Evolutionary conservation across 2,797 vertebrate genomes (phyloP).

Genomic region (Anabas testudineus): DNA sequence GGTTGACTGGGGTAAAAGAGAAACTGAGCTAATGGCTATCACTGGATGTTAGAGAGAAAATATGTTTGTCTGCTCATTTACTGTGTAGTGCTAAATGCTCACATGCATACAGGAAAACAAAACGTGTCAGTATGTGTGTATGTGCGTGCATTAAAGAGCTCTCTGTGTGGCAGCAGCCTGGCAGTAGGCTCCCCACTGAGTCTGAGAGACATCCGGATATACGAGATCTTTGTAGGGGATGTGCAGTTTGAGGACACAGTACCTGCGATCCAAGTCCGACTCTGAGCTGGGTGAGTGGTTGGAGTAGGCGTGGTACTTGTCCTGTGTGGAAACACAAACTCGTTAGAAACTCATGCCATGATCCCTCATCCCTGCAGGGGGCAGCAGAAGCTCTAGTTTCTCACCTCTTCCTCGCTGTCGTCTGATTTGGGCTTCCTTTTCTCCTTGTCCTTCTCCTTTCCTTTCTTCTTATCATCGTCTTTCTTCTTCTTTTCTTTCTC

Average conservation of each 20-base stretch:
- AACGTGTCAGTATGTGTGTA: background rate
- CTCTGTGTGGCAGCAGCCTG: constrained; percentile 62
- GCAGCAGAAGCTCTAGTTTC: constrained; percentile 57
- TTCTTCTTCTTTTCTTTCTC: constrained; percentile 94
- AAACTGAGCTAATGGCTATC: no score
- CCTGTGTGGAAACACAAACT: constrained; percentile 76
- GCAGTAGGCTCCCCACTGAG: constrained; percentile 82
- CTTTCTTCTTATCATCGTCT: constrained; percentile 88
- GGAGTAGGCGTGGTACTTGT: constrained; percentile 87
- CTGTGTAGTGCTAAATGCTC: background rate
- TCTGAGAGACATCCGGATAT: constrained; percentile 70
- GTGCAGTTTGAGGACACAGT: constrained; percentile 87
- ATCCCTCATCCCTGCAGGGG: constrained; percentile 59
- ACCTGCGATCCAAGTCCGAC: constrained; percentile 95
- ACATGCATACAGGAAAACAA: background rate
- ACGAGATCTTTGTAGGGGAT: constrained; percentile 85
- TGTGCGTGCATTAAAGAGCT: constrained; percentile 20
- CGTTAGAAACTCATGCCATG: constrained; percentile 6
- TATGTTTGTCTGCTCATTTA: background rate
- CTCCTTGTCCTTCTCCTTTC: constrained; percentile 69
- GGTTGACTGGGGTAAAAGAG: no score
- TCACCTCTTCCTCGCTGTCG: constrained; percentile 86
- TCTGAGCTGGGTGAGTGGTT: constrained; percentile 88
- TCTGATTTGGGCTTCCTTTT: constrained; percentile 84
- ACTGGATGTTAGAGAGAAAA: no score